phyloP scores from a whole-genome alignment of 2,888 invertebrate species.

The Ctena decussata region DNA sequence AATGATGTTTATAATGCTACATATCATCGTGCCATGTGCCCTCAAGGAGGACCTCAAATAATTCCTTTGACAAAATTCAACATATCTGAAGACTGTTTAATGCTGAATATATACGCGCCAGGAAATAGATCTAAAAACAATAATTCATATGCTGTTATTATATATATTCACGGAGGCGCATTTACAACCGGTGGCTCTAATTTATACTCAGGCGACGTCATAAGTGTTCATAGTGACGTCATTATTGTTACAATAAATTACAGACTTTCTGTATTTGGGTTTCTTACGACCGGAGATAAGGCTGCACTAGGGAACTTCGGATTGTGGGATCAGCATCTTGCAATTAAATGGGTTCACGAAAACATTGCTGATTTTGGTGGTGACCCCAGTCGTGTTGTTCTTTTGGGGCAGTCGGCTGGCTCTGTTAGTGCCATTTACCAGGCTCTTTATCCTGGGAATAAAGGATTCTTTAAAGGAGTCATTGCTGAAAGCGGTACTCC shows the following conservation, averaged over 20 bases:
- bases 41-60: neutral
- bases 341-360: constrained; percentile 13
- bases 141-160: neutral
- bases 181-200: constrained; percentile 1
- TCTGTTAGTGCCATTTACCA: neutral
- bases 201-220: neutral
- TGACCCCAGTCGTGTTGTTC: neutral
- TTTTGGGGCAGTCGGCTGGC: neutral
- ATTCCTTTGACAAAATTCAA: neutral
- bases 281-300: neutral
- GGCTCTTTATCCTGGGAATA: neutral
- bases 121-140: neutral
- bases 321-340: constrained; percentile 8
- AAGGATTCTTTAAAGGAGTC: neutral
- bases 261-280: neutral
- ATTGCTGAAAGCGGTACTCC: constrained; percentile 45
- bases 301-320: neutral
- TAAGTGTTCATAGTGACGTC: constrained; percentile 1
- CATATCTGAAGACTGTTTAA: constrained; percentile 4
- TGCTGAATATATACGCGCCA: constrained; percentile 14
- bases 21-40: constrained; percentile 3
- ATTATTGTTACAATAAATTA: constrained; percentile 3
- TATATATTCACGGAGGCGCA: constrained; percentile 12
- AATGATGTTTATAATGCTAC: neutral
- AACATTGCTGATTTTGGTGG: neutral